Evolutionary conservation across 2,888 invertebrate genomes (phyloP).

Genomic region (Smittia sp.): DNA sequence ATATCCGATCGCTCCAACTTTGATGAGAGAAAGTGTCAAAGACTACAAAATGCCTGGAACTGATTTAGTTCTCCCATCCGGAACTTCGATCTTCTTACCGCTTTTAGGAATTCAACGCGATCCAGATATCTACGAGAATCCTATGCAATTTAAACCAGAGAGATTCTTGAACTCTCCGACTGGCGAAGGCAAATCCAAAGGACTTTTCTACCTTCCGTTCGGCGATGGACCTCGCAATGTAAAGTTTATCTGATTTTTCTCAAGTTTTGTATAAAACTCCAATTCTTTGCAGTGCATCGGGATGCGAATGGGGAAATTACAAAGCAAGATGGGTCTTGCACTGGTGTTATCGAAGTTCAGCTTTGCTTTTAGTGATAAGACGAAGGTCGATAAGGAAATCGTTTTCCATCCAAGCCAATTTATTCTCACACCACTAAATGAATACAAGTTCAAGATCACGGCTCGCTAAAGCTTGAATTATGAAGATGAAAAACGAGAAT

Average conservation of each 20-base stretch:
- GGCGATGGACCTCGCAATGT: conserved; percentile 50
- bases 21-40: conserved; percentile 52
- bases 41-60: conserved; percentile 49
- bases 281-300: not conserved
- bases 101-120: conserved; percentile 54
- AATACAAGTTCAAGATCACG: not conserved
- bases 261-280: not conserved
- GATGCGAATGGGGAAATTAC: not conserved
- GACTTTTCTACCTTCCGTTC: conserved; percentile 48
- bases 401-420: not conserved
- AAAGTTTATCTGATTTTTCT: not conserved
- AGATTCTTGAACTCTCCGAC: conserved; percentile 49
- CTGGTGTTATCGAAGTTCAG: not conserved
- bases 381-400: conserved; percentile 4
- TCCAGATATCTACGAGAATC: conserved; percentile 51
- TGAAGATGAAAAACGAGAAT: not conserved
- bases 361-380: not conserved
- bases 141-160: conserved; percentile 53
- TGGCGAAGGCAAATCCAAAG: conserved; percentile 43
- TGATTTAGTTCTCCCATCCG: conserved; percentile 49
- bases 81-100: conserved; percentile 51
- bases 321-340: conserved; percentile 19
- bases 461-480: not conserved
- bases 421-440: not conserved
- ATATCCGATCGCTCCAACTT: conserved; percentile 52